A percentile compares a stretch with the other conserved stretches of the same genome.
Evolutionary conservation across 2,113 vertebrate genomes (phyloP).

Genomic region (Trinectes maculatus): DNA sequence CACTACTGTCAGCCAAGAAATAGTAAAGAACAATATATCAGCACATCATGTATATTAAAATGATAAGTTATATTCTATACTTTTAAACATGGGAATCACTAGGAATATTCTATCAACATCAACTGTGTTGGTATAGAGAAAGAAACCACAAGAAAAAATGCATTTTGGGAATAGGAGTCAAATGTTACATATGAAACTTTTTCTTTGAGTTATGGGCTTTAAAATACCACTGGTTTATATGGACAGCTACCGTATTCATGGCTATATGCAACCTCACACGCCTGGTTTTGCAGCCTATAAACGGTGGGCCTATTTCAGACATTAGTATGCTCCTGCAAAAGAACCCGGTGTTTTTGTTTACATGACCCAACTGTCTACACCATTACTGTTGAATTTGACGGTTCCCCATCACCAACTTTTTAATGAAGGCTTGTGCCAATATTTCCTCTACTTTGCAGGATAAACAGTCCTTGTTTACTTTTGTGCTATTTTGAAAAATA

Average conservation of each 20-base stretch:
- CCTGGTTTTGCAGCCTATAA: constrained; percentile 24
- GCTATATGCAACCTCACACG: constrained; percentile 44
- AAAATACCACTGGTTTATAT: constrained; percentile 29
- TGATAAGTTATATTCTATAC: no score
- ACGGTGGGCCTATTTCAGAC: neutral
- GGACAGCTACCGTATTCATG: neutral
- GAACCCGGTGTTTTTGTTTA: constrained; percentile 47
- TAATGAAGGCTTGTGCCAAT: constrained; percentile 42
- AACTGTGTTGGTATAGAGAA: neutral
- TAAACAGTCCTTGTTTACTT: constrained; percentile 44
- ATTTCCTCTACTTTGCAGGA: constrained; percentile 39
- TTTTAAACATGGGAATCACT: no score
- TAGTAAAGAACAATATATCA: no score
- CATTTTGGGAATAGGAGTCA: constrained; percentile 1
- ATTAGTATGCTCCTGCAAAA: constrained; percentile 31
- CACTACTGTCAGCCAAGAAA: neutral
- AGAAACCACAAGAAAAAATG: neutral
- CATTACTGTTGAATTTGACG: constrained; percentile 24
- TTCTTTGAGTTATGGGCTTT: constrained; percentile 24
- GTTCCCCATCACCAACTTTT: constrained; percentile 35
- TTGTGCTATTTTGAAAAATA: constrained; percentile 5
- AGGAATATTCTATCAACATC: no score
- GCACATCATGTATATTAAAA: no score
- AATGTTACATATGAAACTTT: neutral
- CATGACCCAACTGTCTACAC: constrained; percentile 42